Conservation (phyloP, 2,888 invertebrate genomes). For the Spatulosminthurus flaviceps region DNA sequence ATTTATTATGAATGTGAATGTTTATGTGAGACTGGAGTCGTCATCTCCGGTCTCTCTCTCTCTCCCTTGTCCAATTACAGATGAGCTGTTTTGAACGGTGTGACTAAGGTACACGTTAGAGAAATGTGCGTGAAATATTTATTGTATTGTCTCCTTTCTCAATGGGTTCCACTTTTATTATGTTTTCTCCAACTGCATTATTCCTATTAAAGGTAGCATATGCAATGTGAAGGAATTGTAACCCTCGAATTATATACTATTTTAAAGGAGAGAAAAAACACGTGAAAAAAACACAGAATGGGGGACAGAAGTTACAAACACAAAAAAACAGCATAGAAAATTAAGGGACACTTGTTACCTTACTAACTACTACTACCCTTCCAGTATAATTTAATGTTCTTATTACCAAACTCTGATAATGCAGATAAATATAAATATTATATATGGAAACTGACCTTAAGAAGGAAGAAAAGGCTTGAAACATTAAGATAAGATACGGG, state of each 20-base stretch:
- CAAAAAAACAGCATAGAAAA: background rate
- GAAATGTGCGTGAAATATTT: background rate
- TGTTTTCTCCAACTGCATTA: background rate
- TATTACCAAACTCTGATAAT: background rate
- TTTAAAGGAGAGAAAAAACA: background rate
- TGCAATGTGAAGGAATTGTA: no score
- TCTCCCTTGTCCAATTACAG: background rate
- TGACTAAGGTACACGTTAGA: background rate
- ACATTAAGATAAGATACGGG: slow-evolving; percentile 14
- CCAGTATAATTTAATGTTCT: background rate
- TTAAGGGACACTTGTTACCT: slow-evolving; percentile 14
- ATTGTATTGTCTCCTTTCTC: slow-evolving; percentile 10
- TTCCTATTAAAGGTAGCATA: no score
- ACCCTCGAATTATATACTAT: no score
- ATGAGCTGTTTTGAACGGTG: background rate
- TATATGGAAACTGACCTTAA: background rate
- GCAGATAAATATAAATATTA: no score
- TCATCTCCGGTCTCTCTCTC: no score
- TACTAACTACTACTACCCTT: background rate
- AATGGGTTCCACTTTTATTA: background rate
- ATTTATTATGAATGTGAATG: slow-evolving; percentile 36
- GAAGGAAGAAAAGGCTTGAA: background rate
- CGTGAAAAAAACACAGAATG: background rate
- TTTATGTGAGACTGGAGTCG: background rate
- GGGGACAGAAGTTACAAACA: background rate